These are phyloP conservation scores for Eilema sororculum DNA, from an alignment of 2,888 invertebrate species.

Conservation along the genomic window DNA sequence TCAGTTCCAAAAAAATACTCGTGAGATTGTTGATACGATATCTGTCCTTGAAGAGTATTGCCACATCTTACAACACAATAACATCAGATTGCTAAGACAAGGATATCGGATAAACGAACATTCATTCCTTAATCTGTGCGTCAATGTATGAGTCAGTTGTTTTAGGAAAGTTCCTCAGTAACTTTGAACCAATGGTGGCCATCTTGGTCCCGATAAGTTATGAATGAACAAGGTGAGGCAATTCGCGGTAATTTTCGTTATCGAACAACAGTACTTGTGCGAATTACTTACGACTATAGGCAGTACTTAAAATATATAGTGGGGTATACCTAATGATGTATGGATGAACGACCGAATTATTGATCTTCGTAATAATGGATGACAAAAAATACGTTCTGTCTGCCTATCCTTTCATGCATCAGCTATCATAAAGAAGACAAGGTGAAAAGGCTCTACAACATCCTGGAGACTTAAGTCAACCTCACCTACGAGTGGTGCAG, in stretches of 20 bases:
- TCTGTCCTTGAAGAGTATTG: neutral
- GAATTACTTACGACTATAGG: neutral
- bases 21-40: neutral
- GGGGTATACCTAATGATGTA: too few species aligned
- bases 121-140: neutral
- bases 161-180: neutral
- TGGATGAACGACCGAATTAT: too few species aligned
- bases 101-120: slow-evolving; percentile 11
- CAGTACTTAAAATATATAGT: neutral
- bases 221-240: slow-evolving; percentile 4
- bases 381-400: too few species aligned
- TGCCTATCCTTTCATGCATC: too few species aligned
- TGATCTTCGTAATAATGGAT: too few species aligned
- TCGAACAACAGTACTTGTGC: neutral
- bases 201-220: neutral
- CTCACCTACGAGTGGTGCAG: too few species aligned
- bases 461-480: too few species aligned
- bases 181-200: neutral
- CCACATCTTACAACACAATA: slow-evolving; percentile 26
- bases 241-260: neutral
- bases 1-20: neutral
- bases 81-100: slow-evolving; percentile 22
- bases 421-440: too few species aligned
- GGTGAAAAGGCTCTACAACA: too few species aligned
- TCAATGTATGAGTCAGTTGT: neutral